Evolutionary conservation across 1,140 invertebrate species (phyloP), one percentile per base, ranked within the genome.

Genomic region (Gonioctena quinquepunctata): DNA sequence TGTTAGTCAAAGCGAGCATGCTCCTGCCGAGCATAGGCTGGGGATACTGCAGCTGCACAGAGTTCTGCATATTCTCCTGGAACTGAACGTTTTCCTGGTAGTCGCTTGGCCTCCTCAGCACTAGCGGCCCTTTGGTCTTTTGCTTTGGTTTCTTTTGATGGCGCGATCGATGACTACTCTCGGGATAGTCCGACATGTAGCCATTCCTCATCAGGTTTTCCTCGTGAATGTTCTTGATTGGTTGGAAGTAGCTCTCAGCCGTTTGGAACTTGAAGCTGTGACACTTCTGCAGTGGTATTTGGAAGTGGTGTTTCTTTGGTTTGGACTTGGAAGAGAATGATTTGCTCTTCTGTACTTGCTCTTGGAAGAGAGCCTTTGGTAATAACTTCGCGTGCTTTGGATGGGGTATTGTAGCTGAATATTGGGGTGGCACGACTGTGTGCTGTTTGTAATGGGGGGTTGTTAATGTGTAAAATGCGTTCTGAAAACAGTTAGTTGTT

Each of bases 261-360:
- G 86, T 89, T 85, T 90, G 89, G 69, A 90, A 90, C 74, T 90
- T 89, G 76, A 90, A 90, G 77, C 88, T 90, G 80, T 90, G 88
- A 81, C 89, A 88, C 80, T 90, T 90, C 78, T 89, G 89, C 22
- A 90, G 74, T 0, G 89, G 89, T 72, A 89, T 84, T 79, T 88
- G 87, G 66, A 88, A 87, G 68, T 88, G 87, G 77, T 87, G 87
- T 81, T 85, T 86, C 72, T 84, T 84, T 79, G 87, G 86, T 28
- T 74, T 73, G 8, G 74, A 69, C 50, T 80, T 80, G 49, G 70
- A 77, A 48, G 81, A 80, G 74, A 82, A 82, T 19, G 79, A 80
- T 77, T 82, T 82, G 73, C 80, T 81, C 66, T 82, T 82, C 19
- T 73, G 68, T 19, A 79, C 60, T 27, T 76, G 77, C 25, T 80